Evolutionary conservation across 2,888 invertebrate species (phyloP), one percentile per base, ranked within the genome.

Genomic region (Platynereis dumerilii): DNA sequence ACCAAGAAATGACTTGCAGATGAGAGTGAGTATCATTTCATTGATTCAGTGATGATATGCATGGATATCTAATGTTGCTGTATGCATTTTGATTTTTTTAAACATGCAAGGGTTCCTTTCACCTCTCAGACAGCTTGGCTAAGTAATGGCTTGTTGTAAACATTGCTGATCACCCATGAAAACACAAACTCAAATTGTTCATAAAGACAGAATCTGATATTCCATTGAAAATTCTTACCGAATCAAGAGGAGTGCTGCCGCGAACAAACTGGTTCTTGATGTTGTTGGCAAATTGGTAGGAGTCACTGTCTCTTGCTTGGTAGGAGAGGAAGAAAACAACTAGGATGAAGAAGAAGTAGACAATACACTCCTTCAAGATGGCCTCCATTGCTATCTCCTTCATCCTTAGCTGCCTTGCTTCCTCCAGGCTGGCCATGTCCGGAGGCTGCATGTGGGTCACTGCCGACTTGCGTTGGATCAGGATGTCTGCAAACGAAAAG

Each of bases 321-420:
- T 83, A 83, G 34, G 82, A 82, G 42, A 83, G 69, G 76, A 83
- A 83, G 75, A 83, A 82, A 27, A 83, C 72, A 54, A 83, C 72
- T 2, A 82, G 67, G 7, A 82, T 74, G 69, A 83, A 83, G 70
- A 83, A 75, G n/a, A 77, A 67, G 69, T 83, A 83, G 34, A 79
- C 67, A 17, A 74, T 60, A 28, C 79, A 78, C 67, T 81, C 80
- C 63, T 81, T 81, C 34, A 83, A 66, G 12, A 83, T 79, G 12
- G 76, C 78, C 62, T 82, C 82, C 79, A 83, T 82, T 69, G 79
- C 75, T 52, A 83, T 75, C 64, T 83, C 83, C 62, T 79, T 78
- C 70, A 82, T 45, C 17, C 83, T 70, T 15, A 71, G 70, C 52
- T 78, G 74, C 42, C 83, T 70, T 15, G 77, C 70, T 58, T 71